Base-by-base conservation (phyloP, 2,888 invertebrate genomes). In the Endotricha flammealis region DNA sequence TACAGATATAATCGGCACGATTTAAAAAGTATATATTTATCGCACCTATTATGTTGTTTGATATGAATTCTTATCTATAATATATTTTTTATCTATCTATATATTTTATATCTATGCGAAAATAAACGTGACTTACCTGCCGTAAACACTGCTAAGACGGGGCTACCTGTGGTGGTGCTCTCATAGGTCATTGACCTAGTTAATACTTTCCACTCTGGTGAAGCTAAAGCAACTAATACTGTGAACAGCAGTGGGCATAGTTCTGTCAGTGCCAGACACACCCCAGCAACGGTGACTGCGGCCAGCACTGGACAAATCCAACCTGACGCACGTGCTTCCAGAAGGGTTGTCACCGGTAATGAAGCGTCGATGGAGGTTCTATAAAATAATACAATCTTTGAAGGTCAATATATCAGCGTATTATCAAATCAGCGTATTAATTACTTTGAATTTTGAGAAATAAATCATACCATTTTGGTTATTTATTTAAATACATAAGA, bases 301-400 rank as follows among this genome's bases (percentile, higher is more conserved):
- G 90, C 90, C 45, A 90, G 77, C 5, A 89, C 70, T 4, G 90
- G 89, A 39, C 90, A 82, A 12, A 90, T 86, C 90, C 90, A 90
- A 23, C 86, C 88, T 0, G 90, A 88, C 11, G 89, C 81, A 16
- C 89, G 81, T 1, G 88, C 86, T 70, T 90, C 90, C 20, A 90
- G 79, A 7, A 90, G 76, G 20, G 89, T 87, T 1, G 90, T 88
- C 8, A 90, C 76, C 5, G 90, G 90, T 12, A 90, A 72, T 0
- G 90, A 88, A 8, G 89, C 89, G 39, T 90, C 88, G 12, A 88
- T 81, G 36, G 88, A 80, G 56, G 81, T 89, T 39, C 90, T 89
- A 63, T 17, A 60, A 56, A 23, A 12, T 39, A 17, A 13, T 34
- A 34, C 22, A 29, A 12, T 17, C 27, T 24, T 10, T 16, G n/a